A percentile compares a stretch with the other conserved stretches of the same genome.
Evolutionary conservation across 2,888 invertebrate genomes (phyloP).

Genomic region (Rhamphomyia laevipes): DNA sequence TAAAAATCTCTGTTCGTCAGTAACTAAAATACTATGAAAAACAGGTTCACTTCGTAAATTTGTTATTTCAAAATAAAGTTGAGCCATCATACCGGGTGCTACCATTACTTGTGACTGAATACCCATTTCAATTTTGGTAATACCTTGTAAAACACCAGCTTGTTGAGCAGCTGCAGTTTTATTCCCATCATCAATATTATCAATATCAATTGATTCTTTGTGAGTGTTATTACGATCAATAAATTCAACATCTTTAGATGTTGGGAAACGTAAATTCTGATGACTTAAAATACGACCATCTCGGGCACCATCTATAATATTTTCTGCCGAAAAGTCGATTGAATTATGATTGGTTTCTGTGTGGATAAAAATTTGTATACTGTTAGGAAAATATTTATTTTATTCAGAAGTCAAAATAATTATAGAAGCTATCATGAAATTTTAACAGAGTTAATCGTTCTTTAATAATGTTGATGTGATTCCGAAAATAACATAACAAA

Average conservation of each 20-base stretch:
- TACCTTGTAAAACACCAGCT: slow-evolving; percentile 5
- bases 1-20: slow-evolving; percentile 47
- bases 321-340: too few species aligned
- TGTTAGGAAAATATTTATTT: too few species aligned
- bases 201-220: neutral
- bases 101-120: slow-evolving; percentile 38
- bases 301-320: slow-evolving; percentile 10
- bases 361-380: too few species aligned
- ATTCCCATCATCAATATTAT: neutral
- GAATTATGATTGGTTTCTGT: too few species aligned
- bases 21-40: slow-evolving; percentile 47
- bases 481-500: too few species aligned
- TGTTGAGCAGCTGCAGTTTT: neutral
- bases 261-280: slow-evolving; percentile 24
- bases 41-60: slow-evolving; percentile 51
- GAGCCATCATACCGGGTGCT: slow-evolving; percentile 29
- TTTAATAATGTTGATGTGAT: too few species aligned
- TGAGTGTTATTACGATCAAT: too few species aligned
- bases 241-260: neutral
- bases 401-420: too few species aligned
- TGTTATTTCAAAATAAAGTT: slow-evolving; percentile 58
- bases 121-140: slow-evolving; percentile 39
- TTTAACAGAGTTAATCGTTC: too few species aligned
- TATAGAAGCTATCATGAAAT: too few species aligned
- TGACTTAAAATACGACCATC: slow-evolving; percentile 14